Evolutionary conservation across 2,888 invertebrate species (phyloP), one percentile per base, ranked within the genome.

Genomic region (Lamellibrachia satsuma): DNA sequence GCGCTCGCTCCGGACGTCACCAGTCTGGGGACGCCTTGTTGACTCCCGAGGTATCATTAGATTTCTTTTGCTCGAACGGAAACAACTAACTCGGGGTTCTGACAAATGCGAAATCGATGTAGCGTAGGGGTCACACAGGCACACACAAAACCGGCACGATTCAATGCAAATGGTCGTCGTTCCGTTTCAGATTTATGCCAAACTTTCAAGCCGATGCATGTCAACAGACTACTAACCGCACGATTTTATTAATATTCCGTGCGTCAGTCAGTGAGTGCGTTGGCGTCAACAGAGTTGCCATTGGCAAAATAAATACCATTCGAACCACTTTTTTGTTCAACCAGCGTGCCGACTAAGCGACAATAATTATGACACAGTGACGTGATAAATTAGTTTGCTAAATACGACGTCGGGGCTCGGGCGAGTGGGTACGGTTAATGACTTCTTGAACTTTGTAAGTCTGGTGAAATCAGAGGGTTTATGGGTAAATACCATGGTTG

Each of bases 121-220:
- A 22, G 6, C 22, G 6, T 3, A 22, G 75, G 22, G 22, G 22
- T 15, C 75, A 75, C 75, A n/a, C 75, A 75, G 22, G 75, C 75
- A 4, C 75, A 75, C 75, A 75, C 75, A 75, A 75, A 75, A 75
- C 75, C 22, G 3, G 75, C 75, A 22, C 75, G 22, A 22, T 75
- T 75, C n/a, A 75, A 75, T 75, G 75, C n/a, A 75, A 75, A 75
- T 75, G 75, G 75, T n/a, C 75, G 75, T n/a, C 75, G 75, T 75
- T 15, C 15, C 75, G 75, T 15, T 75, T 22, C 75, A 75, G 75
- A 75, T 75, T 75, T 75, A 75, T 75, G 75, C 75, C 75, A 75
- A 75, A 75, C 75, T 22, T 75, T 75, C 75, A 75, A 15, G 75
- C 75, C 75, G 22, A 75, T n/a, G 75, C 75, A 75, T 75, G 75